Base-by-base conservation (phyloP, 2,888 invertebrate genomes). In the Phlogophora meticulosa region DNA sequence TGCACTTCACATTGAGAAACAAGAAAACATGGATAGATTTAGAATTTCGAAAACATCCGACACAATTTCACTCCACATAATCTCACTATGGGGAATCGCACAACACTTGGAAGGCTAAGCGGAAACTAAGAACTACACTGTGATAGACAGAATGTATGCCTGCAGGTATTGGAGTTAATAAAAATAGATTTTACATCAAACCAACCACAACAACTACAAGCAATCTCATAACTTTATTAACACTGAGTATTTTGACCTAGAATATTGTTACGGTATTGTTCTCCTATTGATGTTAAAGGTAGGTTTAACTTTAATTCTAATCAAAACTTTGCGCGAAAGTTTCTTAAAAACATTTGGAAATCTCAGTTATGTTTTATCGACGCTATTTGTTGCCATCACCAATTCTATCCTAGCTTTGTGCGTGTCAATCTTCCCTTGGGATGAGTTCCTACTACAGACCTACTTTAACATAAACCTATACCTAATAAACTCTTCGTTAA, bases 1-100 rank as follows among this genome's bases (percentile, higher is more conserved):
- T 82, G 82, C 80, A 80, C 82, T 70, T 76, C 77, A 80, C 77
- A 63, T 63, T 75, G 52, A 70, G 72, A 79, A 60, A 64, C 42
- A 62, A 72, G 56, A 53, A 71, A 59, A 67, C 28, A 64, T 63
- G 45, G 43, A 67, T 28, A 78, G 53, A 70, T 72, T 58, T 34
- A 53, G 22, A 57, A 46, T 53, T 55, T 51, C 17, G 11, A 42
- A 45, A 78, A 58, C 13, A 58, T 45, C 34, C 32, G 49, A 5
- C 78, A 62, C 67, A 60, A 24, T 28, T 13, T 72, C 79, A 81
- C 79, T 75, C 76, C 82, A 79, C 79, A 42, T 13, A 65, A 63
- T 59, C 61, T 62, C 65, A 79, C 61, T 75, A 78, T 49, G 36
- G 43, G 63, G 48, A 40, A 63, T 70, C 46, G 62, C 72, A 81